Evolutionary conservation across 1,140 invertebrate species (phyloP).

Genomic region (Drosophila truncata): DNA sequence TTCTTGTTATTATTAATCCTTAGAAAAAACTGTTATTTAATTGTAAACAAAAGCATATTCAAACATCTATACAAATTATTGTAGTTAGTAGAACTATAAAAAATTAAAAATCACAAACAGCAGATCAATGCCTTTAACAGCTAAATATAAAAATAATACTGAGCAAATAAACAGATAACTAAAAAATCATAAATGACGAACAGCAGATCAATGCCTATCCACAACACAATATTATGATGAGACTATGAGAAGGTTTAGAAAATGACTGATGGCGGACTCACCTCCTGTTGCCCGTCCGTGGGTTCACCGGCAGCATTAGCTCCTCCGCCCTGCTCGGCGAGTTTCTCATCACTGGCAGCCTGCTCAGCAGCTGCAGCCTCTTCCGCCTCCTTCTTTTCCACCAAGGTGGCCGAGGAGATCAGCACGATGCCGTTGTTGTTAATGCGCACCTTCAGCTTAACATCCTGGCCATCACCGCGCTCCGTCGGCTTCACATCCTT

Average conservation of each 20-base stretch:
- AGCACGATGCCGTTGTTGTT: constrained; percentile 97
- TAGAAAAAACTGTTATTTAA: background rate
- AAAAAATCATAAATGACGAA: constrained; percentile 5
- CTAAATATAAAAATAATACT: constrained; percentile 13
- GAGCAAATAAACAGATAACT: constrained; percentile 12
- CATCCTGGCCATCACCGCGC: constrained; percentile 96
- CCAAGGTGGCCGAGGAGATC: constrained; percentile 93
- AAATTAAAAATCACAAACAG: constrained; percentile 5
- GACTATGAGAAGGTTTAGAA: background rate
- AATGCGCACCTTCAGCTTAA: constrained; percentile 97
- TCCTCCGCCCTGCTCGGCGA: constrained; percentile 74
- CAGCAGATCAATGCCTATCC: constrained; percentile 44
- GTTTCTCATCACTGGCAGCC: constrained; percentile 73
- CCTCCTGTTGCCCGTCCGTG: constrained; percentile 86
- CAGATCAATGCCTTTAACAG: constrained; percentile 38
- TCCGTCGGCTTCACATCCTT: constrained; percentile 93
- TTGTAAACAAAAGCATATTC: background rate
- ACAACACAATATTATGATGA: constrained; percentile 27
- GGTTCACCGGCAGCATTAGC: constrained; percentile 84
- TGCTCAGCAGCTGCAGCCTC: constrained; percentile 86
- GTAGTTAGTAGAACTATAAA: constrained; percentile 29
- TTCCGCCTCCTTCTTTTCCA: constrained; percentile 92
- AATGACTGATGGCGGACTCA: constrained; percentile 62
- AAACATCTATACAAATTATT: background rate
- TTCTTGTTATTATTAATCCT: background rate